Conservation (phyloP, 2,888 invertebrate genomes). For the Tenthredo distinguenda region DNA sequence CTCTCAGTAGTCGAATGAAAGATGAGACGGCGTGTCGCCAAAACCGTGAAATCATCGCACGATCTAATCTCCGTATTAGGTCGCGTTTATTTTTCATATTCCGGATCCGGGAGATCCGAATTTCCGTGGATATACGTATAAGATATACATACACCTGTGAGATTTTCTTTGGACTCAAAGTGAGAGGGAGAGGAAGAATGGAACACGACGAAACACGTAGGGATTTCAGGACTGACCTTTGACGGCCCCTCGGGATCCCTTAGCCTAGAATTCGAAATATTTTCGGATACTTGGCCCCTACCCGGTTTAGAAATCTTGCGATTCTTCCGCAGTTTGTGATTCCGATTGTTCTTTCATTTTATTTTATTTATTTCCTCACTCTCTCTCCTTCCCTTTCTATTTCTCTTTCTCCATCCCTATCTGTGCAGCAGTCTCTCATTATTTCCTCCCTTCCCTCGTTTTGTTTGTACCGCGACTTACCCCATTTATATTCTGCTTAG, state of each 20-base stretch:
- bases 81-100: neutral
- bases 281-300: neutral
- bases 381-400: neutral
- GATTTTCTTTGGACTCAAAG: neutral
- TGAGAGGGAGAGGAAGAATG: neutral
- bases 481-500: slow-evolving; percentile 51
- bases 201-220: neutral
- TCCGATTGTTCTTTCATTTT: neutral
- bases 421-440: slow-evolving; percentile 32
- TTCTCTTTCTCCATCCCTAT: neutral
- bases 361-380: neutral
- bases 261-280: neutral
- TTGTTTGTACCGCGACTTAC: slow-evolving; percentile 50
- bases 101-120: neutral
- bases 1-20: neutral
- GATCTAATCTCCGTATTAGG: neutral
- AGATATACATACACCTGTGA: neutral
- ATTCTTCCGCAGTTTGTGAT: neutral
- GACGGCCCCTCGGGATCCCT: neutral
- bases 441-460: slow-evolving; percentile 46
- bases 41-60: neutral
- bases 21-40: neutral
- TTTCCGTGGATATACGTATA: too few relatives aligned
- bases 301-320: neutral
- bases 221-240: neutral